Evolutionary conservation across 2,113 vertebrate genomes (phyloP), one percentile per base, ranked within the genome.

Genomic region (Monarcha castaneiventris): DNA sequence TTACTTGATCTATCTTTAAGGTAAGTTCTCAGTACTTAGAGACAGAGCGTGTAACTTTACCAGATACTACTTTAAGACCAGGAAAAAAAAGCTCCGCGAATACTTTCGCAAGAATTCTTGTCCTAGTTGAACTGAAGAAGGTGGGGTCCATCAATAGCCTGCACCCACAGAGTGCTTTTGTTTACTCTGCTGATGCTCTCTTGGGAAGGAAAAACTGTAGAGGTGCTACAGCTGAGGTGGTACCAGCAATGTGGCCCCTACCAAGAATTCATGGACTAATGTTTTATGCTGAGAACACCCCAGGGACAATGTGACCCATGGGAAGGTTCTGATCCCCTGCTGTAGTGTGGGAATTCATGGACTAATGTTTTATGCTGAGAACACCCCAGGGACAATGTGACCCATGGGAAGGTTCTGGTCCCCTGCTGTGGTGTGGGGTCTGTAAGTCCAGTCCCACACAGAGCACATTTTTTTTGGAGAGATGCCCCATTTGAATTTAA

Each of bases 1-100:
- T 90, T 90, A 79, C 37, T 68, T 88, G n/a, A 17, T 76, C 82
- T 64, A 13, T 49, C 63, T 61, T 91, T 92, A 85, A 86, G 48
- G 29, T 32, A 52, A 64, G 16, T 51, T 72, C n/a, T 73, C 61
- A 63, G 35, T 39, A 55, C 30, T 75, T 72, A 66, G 25, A 80
- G 37, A 73, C 33, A 79, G 33, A 56, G 83, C 74, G 33, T 11
- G 30, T 9, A 84, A 52, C 33, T 94, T 90, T 59, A 67, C 30
- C 14, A 84, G 77, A 66, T 32, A 44, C 26, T 84, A 56, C 23
- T 74, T 81, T 72, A 80, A 44, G 37, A 56, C 7, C 22, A 84
- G 32, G 35, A 56, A 81, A 72, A 58, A 56, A 76, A 85, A 41
- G 1, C 14, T 35, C 14, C 52, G 84, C 35, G 78, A 94, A 49